Conservation (phyloP, 2,888 invertebrate genomes). For the Oegoconia quadripuncta region DNA sequence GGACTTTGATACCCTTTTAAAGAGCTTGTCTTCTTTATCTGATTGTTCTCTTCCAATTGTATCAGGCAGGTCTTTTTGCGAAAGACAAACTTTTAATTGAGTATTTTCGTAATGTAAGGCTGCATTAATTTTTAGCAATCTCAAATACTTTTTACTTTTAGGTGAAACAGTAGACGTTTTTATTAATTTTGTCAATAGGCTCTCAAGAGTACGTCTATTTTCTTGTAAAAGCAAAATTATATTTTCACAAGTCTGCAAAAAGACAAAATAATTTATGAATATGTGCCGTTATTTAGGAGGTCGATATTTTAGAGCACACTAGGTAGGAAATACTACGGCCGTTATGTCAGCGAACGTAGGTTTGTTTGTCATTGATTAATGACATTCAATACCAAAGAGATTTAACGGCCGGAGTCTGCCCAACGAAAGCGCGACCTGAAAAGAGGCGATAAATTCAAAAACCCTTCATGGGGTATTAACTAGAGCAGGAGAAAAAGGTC, state of each 20-base stretch:
- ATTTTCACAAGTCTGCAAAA: conserved; percentile 34
- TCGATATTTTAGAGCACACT: too few species aligned
- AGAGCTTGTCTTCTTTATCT: conserved; percentile 14
- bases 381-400: too few species aligned
- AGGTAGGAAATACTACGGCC: too few species aligned
- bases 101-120: conserved; percentile 41
- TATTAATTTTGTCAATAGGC: conserved; percentile 29
- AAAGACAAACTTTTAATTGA: conserved; percentile 32
- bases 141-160: conserved; percentile 33
- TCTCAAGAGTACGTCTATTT: conserved; percentile 31
- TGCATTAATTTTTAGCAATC: conserved; percentile 35
- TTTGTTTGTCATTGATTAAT: too few species aligned
- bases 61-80: conserved; percentile 5
- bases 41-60: conserved; percentile 5
- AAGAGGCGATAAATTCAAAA: too few species aligned
- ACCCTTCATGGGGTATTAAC: too few species aligned
- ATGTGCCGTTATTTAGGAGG: not conserved
- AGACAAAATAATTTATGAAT: not conserved
- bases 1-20: conserved; percentile 14
- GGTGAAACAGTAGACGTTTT: conserved; percentile 28
- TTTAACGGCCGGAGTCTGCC: too few species aligned
- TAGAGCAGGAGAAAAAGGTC: too few species aligned
- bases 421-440: too few species aligned
- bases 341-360: too few species aligned
- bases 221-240: conserved; percentile 34